These are phyloP conservation scores for Neodon shergylaensis DNA, from an alignment of 2,113 vertebrate species.

Conservation along the genomic window DNA sequence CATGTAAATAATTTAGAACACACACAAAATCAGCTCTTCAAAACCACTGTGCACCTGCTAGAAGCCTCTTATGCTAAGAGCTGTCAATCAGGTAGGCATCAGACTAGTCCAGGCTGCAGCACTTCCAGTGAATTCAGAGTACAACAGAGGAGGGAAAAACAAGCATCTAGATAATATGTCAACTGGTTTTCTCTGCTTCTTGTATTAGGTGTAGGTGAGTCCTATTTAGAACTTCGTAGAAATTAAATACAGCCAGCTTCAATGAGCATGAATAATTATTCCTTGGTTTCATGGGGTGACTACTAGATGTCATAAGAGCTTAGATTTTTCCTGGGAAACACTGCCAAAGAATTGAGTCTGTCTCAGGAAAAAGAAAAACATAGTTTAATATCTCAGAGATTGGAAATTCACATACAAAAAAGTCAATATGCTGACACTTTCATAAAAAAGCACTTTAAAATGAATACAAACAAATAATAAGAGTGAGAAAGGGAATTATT, in stretches of 20 bases:
- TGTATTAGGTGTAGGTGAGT: conserved; percentile 35
- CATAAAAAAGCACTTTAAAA: conserved; percentile 51
- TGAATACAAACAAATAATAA: conserved; percentile 54
- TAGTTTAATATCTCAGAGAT: conserved; percentile 46
- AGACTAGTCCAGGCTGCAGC: background rate
- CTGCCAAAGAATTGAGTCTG: background rate
- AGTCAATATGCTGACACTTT: background rate
- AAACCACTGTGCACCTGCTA: background rate
- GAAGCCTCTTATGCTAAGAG: conserved; percentile 8
- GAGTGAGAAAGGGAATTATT: background rate
- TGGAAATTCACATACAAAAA: background rate
- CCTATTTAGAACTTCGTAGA: background rate
- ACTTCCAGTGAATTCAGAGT: background rate
- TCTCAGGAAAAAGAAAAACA: background rate
- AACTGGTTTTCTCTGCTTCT: conserved; percentile 5
- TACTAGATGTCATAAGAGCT: conserved; percentile 13
- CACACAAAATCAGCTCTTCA: background rate
- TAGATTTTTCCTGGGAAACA: conserved; percentile 58
- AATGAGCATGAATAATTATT: conserved; percentile 55
- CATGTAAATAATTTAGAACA: background rate
- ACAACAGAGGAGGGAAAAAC: background rate
- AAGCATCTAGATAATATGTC: background rate
- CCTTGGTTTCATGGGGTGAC: conserved; percentile 23
- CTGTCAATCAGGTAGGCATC: background rate
- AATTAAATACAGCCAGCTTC: conserved; percentile 17